These are phyloP conservation scores for Cisticola juncidis DNA, from an alignment of 2,113 vertebrate species.

Conservation along the genomic window DNA sequence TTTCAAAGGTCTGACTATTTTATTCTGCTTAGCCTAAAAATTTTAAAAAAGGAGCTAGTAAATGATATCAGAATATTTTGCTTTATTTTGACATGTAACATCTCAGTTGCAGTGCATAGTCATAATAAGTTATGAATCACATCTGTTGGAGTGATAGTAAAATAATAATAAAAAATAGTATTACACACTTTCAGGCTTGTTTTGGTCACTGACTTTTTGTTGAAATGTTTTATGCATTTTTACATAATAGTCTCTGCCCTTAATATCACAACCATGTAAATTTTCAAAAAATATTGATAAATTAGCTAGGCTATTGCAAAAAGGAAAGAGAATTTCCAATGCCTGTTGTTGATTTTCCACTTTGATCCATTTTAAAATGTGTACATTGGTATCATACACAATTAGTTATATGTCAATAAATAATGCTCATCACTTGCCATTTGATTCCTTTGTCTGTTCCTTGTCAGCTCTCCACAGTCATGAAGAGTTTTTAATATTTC, in stretches of 20 bases:
- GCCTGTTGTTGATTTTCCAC: neutral
- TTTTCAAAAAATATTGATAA: neutral
- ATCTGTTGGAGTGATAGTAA: neutral
- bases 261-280: rapidly evolving
- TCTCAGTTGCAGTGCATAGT: neutral
- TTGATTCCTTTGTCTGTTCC: neutral
- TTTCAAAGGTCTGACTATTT: neutral
- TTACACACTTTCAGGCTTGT: neutral
- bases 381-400: neutral
- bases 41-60: neutral
- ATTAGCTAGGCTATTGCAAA: neutral
- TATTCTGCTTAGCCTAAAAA: neutral
- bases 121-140: neutral
- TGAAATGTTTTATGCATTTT: neutral
- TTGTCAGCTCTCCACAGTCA: neutral
- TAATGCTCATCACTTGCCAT: neutral
- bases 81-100: neutral
- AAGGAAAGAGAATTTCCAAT: neutral
- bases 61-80: neutral
- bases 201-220: neutral
- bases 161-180: neutral
- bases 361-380: neutral
- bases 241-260: neutral
- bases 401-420: neutral
- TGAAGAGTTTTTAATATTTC: neutral